Evolutionary conservation across 2,888 invertebrate species (phyloP).

Genomic region (Netelia melanura): DNA sequence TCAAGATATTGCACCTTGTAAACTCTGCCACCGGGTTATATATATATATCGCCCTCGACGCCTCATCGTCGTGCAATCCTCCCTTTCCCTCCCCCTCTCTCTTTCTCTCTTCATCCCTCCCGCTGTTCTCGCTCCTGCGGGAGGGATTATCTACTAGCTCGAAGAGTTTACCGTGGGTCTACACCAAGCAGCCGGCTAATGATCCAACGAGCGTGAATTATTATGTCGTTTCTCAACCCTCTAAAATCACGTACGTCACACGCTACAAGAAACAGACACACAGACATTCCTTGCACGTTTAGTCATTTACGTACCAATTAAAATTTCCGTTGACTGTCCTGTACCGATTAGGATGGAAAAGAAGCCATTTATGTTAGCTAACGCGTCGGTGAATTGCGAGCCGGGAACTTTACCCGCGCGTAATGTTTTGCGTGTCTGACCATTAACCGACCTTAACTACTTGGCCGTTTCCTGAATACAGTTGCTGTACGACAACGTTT

Average conservation of each 20-base stretch:
- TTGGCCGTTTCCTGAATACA: not conserved
- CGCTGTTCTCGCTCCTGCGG: slow-evolving; percentile 19
- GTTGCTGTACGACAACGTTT: not conserved
- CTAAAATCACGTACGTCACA: slow-evolving; percentile 47
- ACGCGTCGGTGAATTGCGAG: not conserved
- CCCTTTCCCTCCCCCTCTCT: not conserved
- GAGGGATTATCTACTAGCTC: slow-evolving; percentile 55
- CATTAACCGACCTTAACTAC: not conserved
- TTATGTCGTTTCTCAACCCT: slow-evolving; percentile 45
- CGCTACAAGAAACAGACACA: not conserved
- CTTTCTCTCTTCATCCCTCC: slow-evolving; percentile 2
- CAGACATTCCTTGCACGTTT: not conserved
- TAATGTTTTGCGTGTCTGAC: not conserved
- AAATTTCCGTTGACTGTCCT: slow-evolving; percentile 20
- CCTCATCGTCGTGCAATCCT: slow-evolving; percentile 21
- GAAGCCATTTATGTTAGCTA: not conserved
- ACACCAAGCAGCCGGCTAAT: slow-evolving; percentile 41
- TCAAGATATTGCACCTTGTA: slow-evolving; percentile 66
- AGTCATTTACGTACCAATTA: slow-evolving; percentile 33
- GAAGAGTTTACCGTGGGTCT: slow-evolving; percentile 42
- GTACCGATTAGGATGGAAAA: slow-evolving; percentile 24
- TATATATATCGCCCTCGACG: slow-evolving; percentile 16
- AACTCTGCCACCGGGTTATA: slow-evolving; percentile 32
- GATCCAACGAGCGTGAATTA: slow-evolving; percentile 58
- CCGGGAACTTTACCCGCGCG: not conserved